Base-by-base conservation (phyloP, 1,140 invertebrate species). In the Leptinotarsa lineolata region DNA sequence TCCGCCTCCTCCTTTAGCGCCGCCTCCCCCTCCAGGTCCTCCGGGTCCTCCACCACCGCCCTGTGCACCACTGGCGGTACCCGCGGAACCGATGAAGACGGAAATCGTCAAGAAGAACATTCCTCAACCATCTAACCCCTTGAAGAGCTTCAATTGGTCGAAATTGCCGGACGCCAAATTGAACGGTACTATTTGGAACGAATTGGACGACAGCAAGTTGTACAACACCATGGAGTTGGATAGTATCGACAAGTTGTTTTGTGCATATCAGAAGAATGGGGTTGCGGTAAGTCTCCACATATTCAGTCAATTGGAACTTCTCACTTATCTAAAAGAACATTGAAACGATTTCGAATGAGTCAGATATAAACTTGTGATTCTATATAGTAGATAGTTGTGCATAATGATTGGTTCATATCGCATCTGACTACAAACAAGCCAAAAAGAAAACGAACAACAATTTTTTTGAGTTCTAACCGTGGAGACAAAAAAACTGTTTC, bases 91-190 rank as follows among this genome's bases (percentile, higher is more conserved):
- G 16, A 85, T 89, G 46, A 84, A 88, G 64, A 75, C 80, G 3
- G 87, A 89, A 66, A 81, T 86, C 64, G 86, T 87, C 46, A 89
- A 89, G 77, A 71, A 94, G 82, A 92, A 94, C 78, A 91, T 95
- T 71, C 96, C 96, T 75, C 94, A 96, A 80, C 94, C 97, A 5
- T 91, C 92, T 20, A 95, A 95, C 85, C 95, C 96, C 0, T 86
- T 99, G 2, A 99, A 98, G 84, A 97, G 96, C 30, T 97, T 99
- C 86, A 99, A 99, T 85, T 99, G 97, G 97, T 94, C 94, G 8
- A 97, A 97, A 81, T 87, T 98, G 75, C 93, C 95, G 1, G 95
- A 97, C 79, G 90, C 94, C 22, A 95, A 95, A 81, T 84, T 94
- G 0, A 91, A 91, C 74, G 96, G 95, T 5, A 98, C 97, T 0